phyloP scores from a whole-genome alignment of 2,797 vertebrate genomes.

The Propithecus deckenii region DNA sequence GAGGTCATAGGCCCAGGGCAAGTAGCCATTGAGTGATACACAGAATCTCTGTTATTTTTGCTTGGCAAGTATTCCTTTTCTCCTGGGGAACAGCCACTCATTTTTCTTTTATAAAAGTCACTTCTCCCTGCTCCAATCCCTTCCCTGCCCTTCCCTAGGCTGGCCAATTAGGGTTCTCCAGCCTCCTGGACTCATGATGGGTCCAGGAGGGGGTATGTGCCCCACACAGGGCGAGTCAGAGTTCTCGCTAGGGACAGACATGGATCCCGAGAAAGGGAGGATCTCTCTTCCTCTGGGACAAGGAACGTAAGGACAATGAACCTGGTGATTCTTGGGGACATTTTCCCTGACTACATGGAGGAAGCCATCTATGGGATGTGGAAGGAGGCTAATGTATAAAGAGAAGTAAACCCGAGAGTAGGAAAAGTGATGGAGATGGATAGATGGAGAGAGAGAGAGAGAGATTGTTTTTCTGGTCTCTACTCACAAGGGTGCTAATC shows the following conservation, averaged over 20 bases:
- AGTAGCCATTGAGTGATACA: not conserved
- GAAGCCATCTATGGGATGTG: not conserved
- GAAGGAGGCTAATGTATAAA: not conserved
- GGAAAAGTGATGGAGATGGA: not conserved
- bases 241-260: not conserved
- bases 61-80: not conserved
- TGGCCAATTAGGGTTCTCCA: not conserved
- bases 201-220: not conserved
- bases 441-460: not conserved
- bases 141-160: not conserved
- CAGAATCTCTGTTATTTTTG: not conserved
- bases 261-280: not conserved
- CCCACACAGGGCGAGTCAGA: not conserved
- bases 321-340: not conserved
- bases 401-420: not conserved
- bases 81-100: not conserved
- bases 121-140: not conserved
- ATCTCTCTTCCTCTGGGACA: not conserved
- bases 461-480: not conserved
- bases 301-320: not conserved
- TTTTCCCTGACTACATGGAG: not conserved
- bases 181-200: not conserved
- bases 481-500: not conserved
- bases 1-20: not conserved
- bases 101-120: not conserved